phyloP scores from a whole-genome alignment of 2,888 invertebrate genomes.

The Stenchaetothrips biformis region DNA sequence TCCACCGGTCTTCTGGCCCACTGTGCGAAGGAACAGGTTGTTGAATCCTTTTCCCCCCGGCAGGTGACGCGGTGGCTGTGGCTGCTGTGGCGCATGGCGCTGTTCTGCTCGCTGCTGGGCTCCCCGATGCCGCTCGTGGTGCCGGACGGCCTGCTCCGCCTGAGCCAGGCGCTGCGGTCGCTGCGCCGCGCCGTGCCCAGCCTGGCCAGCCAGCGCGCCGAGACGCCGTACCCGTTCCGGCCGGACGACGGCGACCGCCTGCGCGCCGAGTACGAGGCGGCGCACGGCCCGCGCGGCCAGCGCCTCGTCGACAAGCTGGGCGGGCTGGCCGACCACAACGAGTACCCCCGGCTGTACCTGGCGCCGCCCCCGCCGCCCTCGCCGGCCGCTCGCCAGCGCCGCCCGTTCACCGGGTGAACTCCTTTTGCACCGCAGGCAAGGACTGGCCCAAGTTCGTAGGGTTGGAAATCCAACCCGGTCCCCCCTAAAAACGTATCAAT shows the following conservation, averaged over 20 bases:
- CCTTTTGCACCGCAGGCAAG: no score
- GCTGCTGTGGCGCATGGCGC: background rate
- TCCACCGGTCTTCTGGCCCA: no score
- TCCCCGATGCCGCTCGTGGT: background rate
- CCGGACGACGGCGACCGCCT: background rate
- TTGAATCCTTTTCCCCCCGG: background rate
- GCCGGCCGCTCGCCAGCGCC: no score
- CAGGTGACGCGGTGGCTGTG: background rate
- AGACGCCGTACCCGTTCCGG: background rate
- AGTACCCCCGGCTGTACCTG: no score
- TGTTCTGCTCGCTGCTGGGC: background rate
- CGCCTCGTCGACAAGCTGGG: background rate
- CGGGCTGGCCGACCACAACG: no score
- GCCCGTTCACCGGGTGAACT: no score
- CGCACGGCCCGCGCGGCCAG: background rate
- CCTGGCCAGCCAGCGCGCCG: background rate
- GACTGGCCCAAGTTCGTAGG: no score
- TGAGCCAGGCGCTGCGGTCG: background rate
- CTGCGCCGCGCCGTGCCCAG: background rate
- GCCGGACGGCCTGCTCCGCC: background rate
- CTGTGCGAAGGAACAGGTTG: no score
- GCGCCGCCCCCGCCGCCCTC: no score
- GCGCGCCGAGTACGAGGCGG: background rate
- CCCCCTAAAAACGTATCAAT: no score
- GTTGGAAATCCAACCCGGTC: no score